Evolutionary conservation across 2,888 invertebrate species (phyloP).

Genomic region (Caenorhabditis becei): DNA sequence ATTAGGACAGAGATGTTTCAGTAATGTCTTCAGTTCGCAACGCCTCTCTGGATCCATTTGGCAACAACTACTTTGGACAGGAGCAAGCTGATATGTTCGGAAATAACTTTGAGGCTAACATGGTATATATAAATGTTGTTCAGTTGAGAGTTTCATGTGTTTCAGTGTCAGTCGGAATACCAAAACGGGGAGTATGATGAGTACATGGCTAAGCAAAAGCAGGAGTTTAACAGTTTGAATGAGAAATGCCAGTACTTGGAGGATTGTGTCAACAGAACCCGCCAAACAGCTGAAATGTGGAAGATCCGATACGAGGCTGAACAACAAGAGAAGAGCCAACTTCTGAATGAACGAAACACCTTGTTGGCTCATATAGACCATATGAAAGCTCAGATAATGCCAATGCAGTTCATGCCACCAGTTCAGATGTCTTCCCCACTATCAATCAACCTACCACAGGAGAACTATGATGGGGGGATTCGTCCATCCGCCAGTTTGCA

Average conservation of each 20-base stretch:
- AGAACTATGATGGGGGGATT: conserved; percentile 53
- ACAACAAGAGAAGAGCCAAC: conserved; percentile 64
- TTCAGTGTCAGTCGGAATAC: conserved; percentile 40
- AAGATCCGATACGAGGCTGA: conserved; percentile 55
- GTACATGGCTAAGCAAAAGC: conserved; percentile 19
- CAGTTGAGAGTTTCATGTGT: background rate
- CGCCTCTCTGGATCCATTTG: conserved; percentile 60
- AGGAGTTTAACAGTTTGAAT: conserved; percentile 30
- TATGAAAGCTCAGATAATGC: conserved; percentile 21
- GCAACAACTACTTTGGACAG: conserved; percentile 30
- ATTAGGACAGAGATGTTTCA: conserved; percentile 17
- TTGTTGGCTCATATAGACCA: conserved; percentile 39
- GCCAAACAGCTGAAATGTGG: conserved; percentile 30
- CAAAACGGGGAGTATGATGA: conserved; percentile 36
- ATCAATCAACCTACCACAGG: conserved; percentile 41
- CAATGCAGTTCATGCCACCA: conserved; percentile 27
- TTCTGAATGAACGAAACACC: conserved; percentile 61
- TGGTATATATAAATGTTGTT: conserved; percentile 16
- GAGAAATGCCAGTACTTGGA: conserved; percentile 63
- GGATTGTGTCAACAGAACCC: conserved; percentile 67
- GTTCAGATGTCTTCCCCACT: conserved; percentile 37
- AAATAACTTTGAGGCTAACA: conserved; percentile 35
- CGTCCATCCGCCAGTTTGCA: conserved; percentile 59
- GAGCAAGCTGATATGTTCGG: conserved; percentile 45
- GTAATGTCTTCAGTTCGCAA: conserved; percentile 68